A percentile compares a stretch with the other conserved stretches of the same genome.
phyloP scores from a whole-genome alignment of 2,888 invertebrate genomes.

The Hirudinaria manillensis region DNA sequence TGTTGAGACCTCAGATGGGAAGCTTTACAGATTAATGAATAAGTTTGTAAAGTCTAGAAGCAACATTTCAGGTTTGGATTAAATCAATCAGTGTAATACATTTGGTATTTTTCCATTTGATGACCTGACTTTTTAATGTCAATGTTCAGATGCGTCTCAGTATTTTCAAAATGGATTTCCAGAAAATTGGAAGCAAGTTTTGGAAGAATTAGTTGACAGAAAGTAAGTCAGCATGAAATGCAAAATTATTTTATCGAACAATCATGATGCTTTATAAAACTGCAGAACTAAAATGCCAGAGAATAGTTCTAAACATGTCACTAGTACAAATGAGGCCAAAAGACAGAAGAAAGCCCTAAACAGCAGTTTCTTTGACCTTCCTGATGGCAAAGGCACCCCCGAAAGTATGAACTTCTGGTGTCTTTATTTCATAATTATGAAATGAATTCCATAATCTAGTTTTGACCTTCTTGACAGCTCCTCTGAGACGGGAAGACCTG shows the following conservation, averaged over 20 bases:
- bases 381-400: slow-evolving; percentile 2
- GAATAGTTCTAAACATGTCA: too few species aligned
- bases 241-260: neutral
- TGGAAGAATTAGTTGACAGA: neutral
- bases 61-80: neutral
- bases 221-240: neutral
- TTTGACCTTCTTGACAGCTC: neutral
- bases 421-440: neutral
- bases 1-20: neutral
- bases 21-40: neutral
- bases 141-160: neutral
- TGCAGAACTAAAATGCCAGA: too few species aligned
- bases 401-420: neutral
- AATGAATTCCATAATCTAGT: neutral
- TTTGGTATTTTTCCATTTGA: neutral
- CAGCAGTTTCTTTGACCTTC: slow-evolving; percentile 13
- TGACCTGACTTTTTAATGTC: too few species aligned
- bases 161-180: neutral
- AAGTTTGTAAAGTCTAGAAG: neutral
- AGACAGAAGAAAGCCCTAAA: neutral
- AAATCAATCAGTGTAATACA: neutral
- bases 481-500: neutral
- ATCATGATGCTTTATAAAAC: too few species aligned
- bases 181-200: neutral
- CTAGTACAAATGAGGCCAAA: too few species aligned